Base-by-base conservation (phyloP, 2,888 invertebrate species). In the Tetragonula carbonaria region DNA sequence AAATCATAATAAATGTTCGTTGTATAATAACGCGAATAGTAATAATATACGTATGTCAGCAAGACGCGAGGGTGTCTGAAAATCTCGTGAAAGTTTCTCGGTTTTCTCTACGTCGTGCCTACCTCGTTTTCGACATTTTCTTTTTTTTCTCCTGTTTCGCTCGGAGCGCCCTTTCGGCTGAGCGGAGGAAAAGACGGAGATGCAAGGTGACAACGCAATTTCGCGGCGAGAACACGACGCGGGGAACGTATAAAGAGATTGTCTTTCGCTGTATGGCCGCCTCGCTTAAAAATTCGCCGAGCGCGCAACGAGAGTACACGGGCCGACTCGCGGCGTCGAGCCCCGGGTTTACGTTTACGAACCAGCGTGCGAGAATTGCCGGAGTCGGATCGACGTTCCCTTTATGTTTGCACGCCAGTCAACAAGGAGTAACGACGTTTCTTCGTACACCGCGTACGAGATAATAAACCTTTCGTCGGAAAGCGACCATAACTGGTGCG, bases 271-370 rank as follows among this genome's bases (percentile, higher is more conserved):
- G 86, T 65, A 88, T 45, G 38, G 38, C 77, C 18, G 38, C 77
- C 18, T 45, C 89, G 90, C 90, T 92, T 92, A 89, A 92, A 91
- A 93, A 93, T 93, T 92, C 92, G 91, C 86, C 86, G 14, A 50
- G 66, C 76, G 23, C 76, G 67, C 75, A 77, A 79, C 74, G 74
- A 86, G 81, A 78, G 82, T 71, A 78, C 45, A 66, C 51, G 51
- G 28, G 63, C 23, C 18, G 62, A 62, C 8, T 45, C 45, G 45
- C 45, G 8, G 8, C 21, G 66, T 66, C 51, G 16, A 63, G 33
- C 63, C 18, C 59, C 71, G 59, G 59, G 33, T 83, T 83, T 80
- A 80, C 74, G 77, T 78, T 62, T 65, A 23, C 51, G 65, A 68
- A 68, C 70, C 45, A 55, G 53, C 53, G 68, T 57, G 38, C 57